phyloP scores from a whole-genome alignment of 2,113 vertebrate genomes.

The Montifringilla adamsi region DNA sequence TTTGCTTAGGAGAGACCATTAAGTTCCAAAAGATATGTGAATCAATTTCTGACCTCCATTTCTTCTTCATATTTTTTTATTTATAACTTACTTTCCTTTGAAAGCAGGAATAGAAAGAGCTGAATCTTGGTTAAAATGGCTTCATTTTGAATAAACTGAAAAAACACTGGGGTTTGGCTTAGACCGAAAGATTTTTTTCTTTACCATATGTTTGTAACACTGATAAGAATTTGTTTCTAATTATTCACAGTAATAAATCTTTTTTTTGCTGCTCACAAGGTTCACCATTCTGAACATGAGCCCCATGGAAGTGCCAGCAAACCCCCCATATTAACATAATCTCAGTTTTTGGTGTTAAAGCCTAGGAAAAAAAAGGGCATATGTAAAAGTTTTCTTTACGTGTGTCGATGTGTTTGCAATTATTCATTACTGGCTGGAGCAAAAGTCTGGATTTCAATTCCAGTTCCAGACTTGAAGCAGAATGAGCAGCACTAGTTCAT shows the following conservation, averaged over 20 bases:
- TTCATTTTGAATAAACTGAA: neutral
- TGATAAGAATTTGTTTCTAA: conserved; percentile 28
- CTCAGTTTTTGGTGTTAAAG: conserved; percentile 7
- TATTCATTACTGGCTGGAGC: conserved; percentile 4
- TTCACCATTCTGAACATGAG: neutral
- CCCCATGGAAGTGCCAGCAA: neutral
- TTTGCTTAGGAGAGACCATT: neutral
- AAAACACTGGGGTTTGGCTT: neutral
- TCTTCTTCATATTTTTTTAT: neutral
- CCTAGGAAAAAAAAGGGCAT: neutral
- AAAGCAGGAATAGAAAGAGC: neutral
- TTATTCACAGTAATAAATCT: conserved; percentile 6
- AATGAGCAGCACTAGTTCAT: neutral
- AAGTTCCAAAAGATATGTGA: neutral
- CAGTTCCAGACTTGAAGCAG: neutral
- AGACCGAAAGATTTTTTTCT: neutral
- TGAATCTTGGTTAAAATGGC: conserved; percentile 1
- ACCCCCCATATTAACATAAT: neutral
- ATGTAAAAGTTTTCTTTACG: neutral
- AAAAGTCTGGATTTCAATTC: conserved; percentile 30
- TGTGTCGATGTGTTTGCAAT: conserved; percentile 45
- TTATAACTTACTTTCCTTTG: neutral
- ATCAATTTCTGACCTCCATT: neutral
- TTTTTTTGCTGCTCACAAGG: neutral
- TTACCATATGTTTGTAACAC: neutral